phyloP scores from a whole-genome alignment of 2,113 vertebrate genomes.

The Lepus americanus region DNA sequence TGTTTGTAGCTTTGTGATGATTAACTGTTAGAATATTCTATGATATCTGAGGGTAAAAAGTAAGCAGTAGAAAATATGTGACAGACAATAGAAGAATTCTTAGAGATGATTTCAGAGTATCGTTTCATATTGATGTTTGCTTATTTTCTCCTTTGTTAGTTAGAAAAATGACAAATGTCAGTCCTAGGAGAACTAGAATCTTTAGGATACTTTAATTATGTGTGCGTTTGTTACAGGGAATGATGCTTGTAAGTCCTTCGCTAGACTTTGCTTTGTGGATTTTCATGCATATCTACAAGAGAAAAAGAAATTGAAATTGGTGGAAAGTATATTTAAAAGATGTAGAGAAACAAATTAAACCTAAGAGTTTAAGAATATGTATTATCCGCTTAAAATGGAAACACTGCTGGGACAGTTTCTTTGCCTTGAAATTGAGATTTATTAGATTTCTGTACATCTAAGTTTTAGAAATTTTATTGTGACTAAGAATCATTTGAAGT shows the following conservation, averaged over 20 bases:
- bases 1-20: background rate
- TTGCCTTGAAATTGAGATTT: conserved; percentile 38
- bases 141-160: conserved; percentile 17
- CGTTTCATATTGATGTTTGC: conserved; percentile 13
- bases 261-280: conserved; percentile 45
- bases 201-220: background rate
- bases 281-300: background rate
- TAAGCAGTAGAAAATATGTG: background rate
- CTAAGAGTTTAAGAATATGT: conserved; percentile 1
- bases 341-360: conserved; percentile 40
- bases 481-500: conserved; percentile 38
- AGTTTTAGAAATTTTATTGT: conserved; percentile 24
- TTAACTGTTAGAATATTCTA: background rate
- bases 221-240: background rate
- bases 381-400: conserved; percentile 39
- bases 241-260: conserved; percentile 53
- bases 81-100: background rate
- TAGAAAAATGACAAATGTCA: conserved; percentile 23
- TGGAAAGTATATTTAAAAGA: conserved; percentile 10
- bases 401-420: background rate
- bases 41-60: background rate
- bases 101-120: background rate
- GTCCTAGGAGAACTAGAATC: background rate
- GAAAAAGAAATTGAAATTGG: background rate
- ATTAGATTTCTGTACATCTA: background rate